phyloP scores from a whole-genome alignment of 1,140 invertebrate species.

The Andrena cerasifolii region DNA sequence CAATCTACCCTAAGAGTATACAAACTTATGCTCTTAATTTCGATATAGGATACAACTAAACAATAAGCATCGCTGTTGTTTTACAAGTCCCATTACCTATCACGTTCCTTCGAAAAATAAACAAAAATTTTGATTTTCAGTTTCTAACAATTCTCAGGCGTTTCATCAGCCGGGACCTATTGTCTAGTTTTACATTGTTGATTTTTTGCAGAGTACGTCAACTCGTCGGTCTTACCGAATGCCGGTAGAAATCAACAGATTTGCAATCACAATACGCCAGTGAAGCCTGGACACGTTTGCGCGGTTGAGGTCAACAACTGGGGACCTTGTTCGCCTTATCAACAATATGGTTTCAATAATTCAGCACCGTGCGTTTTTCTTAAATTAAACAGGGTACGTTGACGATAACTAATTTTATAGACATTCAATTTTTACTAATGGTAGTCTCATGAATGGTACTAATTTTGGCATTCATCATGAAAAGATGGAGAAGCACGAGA shows the following conservation, averaged over 20 bases:
- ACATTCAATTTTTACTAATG: neutral
- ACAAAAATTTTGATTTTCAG: no score
- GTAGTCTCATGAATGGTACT: neutral
- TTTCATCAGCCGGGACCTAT: no score
- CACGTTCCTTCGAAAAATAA: no score
- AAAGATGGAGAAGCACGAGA: no score
- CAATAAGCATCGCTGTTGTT: no score
- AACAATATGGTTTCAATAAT: conserved; percentile 87
- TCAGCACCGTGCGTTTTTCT: conserved; percentile 92
- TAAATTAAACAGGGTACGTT: conserved; percentile 91
- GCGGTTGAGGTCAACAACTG: conserved; percentile 85
- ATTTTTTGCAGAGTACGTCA: conserved; percentile 82
- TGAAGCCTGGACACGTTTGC: conserved; percentile 86
- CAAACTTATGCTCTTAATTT: no score
- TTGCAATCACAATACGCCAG: conserved; percentile 85
- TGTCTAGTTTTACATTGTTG: neutral
- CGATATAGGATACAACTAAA: no score
- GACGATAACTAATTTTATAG: neutral
- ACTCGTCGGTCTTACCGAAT: conserved; percentile 81
- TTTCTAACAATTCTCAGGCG: no score
- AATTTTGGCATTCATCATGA: no score
- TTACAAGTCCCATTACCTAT: no score
- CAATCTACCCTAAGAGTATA: no score
- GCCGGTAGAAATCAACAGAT: conserved; percentile 85
- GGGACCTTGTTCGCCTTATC: conserved; percentile 85